These are phyloP conservation scores for Zelostemma sp. DNA, from an alignment of 1,140 invertebrate species.

Conservation along the genomic window DNA sequence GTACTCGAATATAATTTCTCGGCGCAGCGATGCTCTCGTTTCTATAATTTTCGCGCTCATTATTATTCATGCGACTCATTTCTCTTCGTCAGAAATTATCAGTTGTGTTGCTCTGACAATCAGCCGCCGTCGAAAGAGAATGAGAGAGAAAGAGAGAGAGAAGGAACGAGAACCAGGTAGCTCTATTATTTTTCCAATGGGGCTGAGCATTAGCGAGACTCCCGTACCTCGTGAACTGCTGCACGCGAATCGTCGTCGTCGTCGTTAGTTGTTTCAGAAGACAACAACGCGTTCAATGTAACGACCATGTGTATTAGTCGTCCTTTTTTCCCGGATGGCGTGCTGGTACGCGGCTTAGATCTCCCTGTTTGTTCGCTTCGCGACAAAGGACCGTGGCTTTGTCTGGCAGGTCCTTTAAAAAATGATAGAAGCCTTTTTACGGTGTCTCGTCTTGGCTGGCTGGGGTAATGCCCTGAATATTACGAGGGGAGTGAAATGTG, in stretches of 20 bases:
- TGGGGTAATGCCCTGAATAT: slow-evolving; percentile 49
- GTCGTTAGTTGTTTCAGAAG: slow-evolving; percentile 9
- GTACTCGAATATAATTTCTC: slow-evolving; percentile 32
- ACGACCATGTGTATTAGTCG: slow-evolving; percentile 34
- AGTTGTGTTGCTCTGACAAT: slow-evolving; percentile 30
- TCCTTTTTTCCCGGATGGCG: slow-evolving; percentile 30
- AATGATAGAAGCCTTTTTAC: slow-evolving; percentile 48
- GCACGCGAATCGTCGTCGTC: too few relatives aligned
- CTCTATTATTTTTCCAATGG: slow-evolving; percentile 33
- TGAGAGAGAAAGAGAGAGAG: too few relatives aligned
- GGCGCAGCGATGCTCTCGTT: slow-evolving; percentile 21
- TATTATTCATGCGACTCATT: slow-evolving; percentile 40
- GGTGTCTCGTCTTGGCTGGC: slow-evolving; percentile 29
- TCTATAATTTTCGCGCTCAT: slow-evolving; percentile 46
- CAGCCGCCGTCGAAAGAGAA: too few relatives aligned
- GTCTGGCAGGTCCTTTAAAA: slow-evolving; percentile 44
- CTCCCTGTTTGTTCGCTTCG: slow-evolving; percentile 37
- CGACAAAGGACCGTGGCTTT: slow-evolving; percentile 43
- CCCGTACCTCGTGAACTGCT: slow-evolving; percentile 3
- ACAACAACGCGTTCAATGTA: slow-evolving; percentile 37
- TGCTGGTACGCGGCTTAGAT: slow-evolving; percentile 31
- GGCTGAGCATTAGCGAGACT: slow-evolving; percentile 11
- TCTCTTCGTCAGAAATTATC: slow-evolving; percentile 29
- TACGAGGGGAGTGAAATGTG: slow-evolving; percentile 46
- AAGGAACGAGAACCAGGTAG: slow-evolving; percentile 9